Base-by-base conservation (phyloP, 2,113 vertebrate genomes). In the Urocynchramus pylzowi region DNA sequence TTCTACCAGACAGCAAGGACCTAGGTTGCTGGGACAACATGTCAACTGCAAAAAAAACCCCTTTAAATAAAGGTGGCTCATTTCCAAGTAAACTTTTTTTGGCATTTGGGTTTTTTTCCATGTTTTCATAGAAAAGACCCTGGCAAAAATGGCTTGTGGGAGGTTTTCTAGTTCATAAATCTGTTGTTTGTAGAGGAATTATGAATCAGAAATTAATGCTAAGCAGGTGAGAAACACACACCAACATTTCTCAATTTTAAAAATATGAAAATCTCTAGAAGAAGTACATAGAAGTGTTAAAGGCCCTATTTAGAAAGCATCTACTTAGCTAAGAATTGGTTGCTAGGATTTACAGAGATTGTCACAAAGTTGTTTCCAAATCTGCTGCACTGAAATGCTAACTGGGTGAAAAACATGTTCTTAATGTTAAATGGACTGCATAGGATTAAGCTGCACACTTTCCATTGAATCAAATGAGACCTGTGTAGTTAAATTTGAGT, bases 51-150 rank as follows among this genome's bases (percentile, higher is more conserved):
- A 87, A 97, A 88, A 1, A 3, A 1, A 1, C 3, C 21, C 30
- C 33, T 97, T 97, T 98, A 98, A 98, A 97, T 97, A 97, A 97
- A 97, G 91, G 56, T 98, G 98, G 97, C 97, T 97, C 17, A 77
- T 94, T 97, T 97, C 97, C 97, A 98, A 97, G 84, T 95, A 78
- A 84, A 81, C 91, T 93, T 92, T 95, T 94, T 6, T 1, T 28
- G 16, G 13, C 16, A 35, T 69, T 69, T 61, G 24, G 2, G 8
- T 4, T 56, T 89, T 84, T 87, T 44, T 33, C 45, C 47, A 68
- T 7, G 0, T 95, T 53, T 96, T 93, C 56, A 68, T 67, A 96
- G 87, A 97, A 97, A 97, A 96, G 56, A 69, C 75, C 85, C 64
- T 95, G 78, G 75, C 57, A 97, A 96, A 91, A 97, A 87, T 10